Evolutionary conservation across 2,797 vertebrate species (phyloP).

Genomic region (Spondyliosoma cantharus): DNA sequence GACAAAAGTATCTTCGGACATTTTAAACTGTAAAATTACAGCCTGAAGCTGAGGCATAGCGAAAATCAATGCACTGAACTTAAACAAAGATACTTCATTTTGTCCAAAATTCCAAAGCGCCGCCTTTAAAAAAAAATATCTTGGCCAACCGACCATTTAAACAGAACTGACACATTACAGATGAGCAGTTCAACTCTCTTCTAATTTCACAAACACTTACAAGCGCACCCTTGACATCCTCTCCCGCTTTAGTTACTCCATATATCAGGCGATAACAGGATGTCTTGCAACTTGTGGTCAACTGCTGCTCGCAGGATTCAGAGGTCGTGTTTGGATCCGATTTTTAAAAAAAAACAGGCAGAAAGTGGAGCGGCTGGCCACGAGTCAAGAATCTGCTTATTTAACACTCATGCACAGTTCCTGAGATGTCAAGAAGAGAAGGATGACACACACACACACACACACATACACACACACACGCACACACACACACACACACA

Average conservation of each 20-base stretch:
- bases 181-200: background rate
- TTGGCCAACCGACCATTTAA: background rate
- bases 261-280: conserved; percentile 70
- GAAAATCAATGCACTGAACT: too few relatives aligned
- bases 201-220: background rate
- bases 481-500: background rate
- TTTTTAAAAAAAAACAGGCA: conserved; percentile 28
- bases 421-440: conserved; percentile 35
- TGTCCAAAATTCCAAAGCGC: too few relatives aligned
- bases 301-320: conserved; percentile 31
- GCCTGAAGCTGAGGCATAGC: too few relatives aligned
- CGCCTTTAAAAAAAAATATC: too few relatives aligned
- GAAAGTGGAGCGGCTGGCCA: conserved; percentile 42
- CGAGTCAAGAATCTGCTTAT: conserved; percentile 64
- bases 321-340: conserved; percentile 58
- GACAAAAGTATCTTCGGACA: too few relatives aligned
- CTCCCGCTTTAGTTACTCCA: conserved; percentile 6
- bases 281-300: conserved; percentile 45
- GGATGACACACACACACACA: conserved; percentile 17
- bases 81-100: too few relatives aligned
- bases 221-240: conserved; percentile 27
- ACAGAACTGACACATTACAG: background rate
- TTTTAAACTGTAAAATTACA: too few relatives aligned
- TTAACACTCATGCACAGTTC: conserved; percentile 49
- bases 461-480: background rate